phyloP scores from a whole-genome alignment of 2,888 invertebrate species.

The Artemia sp. region DNA sequence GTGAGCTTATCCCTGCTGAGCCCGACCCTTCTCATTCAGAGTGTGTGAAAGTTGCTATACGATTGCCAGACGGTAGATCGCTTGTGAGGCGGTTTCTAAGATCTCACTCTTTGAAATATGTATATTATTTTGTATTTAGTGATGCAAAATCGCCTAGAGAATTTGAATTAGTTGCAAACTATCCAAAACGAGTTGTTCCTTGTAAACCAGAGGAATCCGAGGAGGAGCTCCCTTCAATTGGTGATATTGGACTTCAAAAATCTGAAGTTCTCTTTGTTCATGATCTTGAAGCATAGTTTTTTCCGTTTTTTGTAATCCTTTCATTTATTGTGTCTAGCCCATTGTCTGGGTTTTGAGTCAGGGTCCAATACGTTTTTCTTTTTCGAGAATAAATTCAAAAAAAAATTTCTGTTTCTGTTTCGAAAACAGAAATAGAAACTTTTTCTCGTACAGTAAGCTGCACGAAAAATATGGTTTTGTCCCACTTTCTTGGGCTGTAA shows the following conservation, averaged over 20 bases:
- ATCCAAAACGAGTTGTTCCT: constrained; percentile 66
- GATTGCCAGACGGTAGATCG: constrained; percentile 72
- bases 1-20: constrained; percentile 20
- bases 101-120: constrained; percentile 63
- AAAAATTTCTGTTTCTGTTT: too few species aligned
- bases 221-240: constrained; percentile 39
- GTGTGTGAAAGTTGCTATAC: constrained; percentile 67
- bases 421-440: too few species aligned
- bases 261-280: constrained; percentile 85
- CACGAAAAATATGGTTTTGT: too few species aligned
- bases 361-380: too few species aligned
- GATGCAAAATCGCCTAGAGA: constrained; percentile 78
- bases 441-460: too few species aligned
- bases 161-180: constrained; percentile 90
- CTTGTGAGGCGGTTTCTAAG: constrained; percentile 70
- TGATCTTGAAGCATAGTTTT: constrained; percentile 56
- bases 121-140: constrained; percentile 88
- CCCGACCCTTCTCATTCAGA: constrained; percentile 36
- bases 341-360: too few species aligned
- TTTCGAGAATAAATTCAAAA: too few species aligned
- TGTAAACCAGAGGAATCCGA: constrained; percentile 37
- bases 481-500: too few species aligned
- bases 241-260: constrained; percentile 63
- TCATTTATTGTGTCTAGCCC: too few species aligned
- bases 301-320: too few species aligned